Evolutionary conservation across 2,797 vertebrate species (phyloP).

Genomic region (Sebastes kiyomatsui): DNA sequence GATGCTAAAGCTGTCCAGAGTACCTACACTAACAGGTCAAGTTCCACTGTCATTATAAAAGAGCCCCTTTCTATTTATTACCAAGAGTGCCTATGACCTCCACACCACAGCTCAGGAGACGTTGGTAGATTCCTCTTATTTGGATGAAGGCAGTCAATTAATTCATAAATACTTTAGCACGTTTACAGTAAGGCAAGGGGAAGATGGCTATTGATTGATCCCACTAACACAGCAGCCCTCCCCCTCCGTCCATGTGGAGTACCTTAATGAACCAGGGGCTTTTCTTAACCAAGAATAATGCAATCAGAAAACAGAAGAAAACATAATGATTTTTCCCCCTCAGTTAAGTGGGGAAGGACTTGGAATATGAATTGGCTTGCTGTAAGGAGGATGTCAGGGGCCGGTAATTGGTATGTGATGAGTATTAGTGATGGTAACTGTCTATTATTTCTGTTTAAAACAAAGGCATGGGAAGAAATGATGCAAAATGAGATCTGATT

Average conservation of each 20-base stretch:
- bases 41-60: conserved; percentile 50
- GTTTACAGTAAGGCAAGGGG: conserved; percentile 86
- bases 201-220: conserved; percentile 85
- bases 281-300: conserved; percentile 72
- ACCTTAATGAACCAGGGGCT: conserved; percentile 66
- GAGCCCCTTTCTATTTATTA: conserved; percentile 80
- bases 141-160: conserved; percentile 84
- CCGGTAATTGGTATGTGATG: conserved; percentile 38
- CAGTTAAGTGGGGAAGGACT: conserved; percentile 49
- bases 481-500: not conserved
- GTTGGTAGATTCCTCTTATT: conserved; percentile 69
- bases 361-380: conserved; percentile 47
- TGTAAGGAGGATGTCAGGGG: conserved; percentile 41
- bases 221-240: conserved; percentile 77
- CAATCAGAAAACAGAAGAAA: conserved; percentile 58
- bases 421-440: conserved; percentile 23
- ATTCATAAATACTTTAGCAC: conserved; percentile 90
- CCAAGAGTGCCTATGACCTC: conserved; percentile 74
- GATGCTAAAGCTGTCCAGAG: not conserved
- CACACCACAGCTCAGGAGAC: conserved; percentile 60
- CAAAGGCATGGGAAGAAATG: not conserved
- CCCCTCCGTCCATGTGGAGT: conserved; percentile 54
- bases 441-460: conserved; percentile 11
- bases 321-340: conserved; percentile 66
- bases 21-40: not conserved